phyloP scores from a whole-genome alignment of 2,797 vertebrate genomes.

The Aeoliscus strigatus region DNA sequence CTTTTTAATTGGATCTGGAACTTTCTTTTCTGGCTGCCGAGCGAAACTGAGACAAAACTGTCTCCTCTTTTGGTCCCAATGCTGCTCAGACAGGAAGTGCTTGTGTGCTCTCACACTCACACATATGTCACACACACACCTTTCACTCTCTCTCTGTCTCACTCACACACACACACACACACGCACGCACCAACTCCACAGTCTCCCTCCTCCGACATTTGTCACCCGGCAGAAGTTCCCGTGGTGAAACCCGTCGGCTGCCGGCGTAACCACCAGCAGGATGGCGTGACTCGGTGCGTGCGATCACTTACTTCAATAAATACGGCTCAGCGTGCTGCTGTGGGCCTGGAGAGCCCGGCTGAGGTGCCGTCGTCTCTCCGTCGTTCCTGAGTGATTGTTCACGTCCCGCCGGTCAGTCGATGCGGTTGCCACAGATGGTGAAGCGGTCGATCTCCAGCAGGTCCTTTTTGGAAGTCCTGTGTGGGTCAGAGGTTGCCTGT shows the following conservation, averaged over 20 bases:
- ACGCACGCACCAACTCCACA: constrained; percentile 12
- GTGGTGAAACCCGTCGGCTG: constrained; percentile 17
- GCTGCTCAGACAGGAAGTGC: constrained; percentile 53
- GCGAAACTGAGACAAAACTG: constrained; percentile 27
- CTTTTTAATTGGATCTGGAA: no score
- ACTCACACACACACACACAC: neutral
- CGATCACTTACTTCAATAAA: constrained; percentile 74
- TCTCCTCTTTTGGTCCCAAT: constrained; percentile 38
- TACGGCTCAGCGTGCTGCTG: constrained; percentile 73
- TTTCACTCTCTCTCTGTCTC: constrained; percentile 13
- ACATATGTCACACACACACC: constrained; percentile 6
- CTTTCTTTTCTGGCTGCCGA: constrained; percentile 15
- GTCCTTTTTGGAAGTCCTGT: constrained; percentile 89
- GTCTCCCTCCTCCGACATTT: constrained; percentile 22
- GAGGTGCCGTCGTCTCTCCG: constrained; percentile 7
- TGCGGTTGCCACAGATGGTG: constrained; percentile 98
- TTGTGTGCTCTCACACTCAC: constrained; percentile 36
- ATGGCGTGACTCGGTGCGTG: constrained; percentile 3
- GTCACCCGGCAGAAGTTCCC: constrained; percentile 27
- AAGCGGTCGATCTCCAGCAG: constrained; percentile 97
- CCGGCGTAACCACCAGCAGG: constrained; percentile 27
- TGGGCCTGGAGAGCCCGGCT: constrained; percentile 37
- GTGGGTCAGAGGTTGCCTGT: constrained; percentile 79
- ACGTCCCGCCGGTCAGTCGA: constrained; percentile 79
- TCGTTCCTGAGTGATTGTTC: constrained; percentile 63